A percentile compares a stretch with the other conserved stretches of the same genome.
Conservation (phyloP, 2,797 vertebrate genomes). For the Sebastiscus albofasciatus region DNA sequence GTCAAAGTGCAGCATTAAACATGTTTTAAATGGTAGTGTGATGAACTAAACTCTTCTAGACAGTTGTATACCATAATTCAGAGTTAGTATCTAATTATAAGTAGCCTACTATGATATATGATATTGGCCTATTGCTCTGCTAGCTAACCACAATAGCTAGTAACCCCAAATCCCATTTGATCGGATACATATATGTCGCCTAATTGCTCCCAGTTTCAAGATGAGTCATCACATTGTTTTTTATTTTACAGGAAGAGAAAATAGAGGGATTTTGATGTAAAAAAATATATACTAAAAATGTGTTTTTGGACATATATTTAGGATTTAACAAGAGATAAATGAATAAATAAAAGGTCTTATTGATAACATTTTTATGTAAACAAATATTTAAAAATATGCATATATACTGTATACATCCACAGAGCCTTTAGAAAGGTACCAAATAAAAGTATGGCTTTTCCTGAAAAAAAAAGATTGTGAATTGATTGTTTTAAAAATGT, state of each 20-base stretch:
- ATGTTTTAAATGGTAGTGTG: not conserved
- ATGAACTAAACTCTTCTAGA: not conserved
- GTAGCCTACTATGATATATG: not conserved
- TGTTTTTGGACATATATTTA: no score
- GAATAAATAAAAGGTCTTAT: no score
- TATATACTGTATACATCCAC: no score
- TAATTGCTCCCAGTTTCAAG: not conserved
- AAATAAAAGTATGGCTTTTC: no score
- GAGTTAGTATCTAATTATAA: not conserved
- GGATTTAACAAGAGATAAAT: not conserved
- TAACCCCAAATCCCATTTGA: no score
- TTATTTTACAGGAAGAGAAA: not conserved
- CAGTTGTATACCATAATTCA: not conserved
- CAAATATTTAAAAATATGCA: no score
- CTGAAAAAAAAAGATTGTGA: no score
- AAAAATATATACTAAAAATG: not conserved
- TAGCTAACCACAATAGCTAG: not conserved
- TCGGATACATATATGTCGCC: not conserved
- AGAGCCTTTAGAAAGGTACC: no score
- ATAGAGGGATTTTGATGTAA: not conserved
- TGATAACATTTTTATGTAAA: no score
- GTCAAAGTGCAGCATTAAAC: slow-evolving; percentile 20
- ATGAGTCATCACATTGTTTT: not conserved
- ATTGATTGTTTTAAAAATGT: no score
- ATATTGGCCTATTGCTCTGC: not conserved